These are phyloP conservation scores for Phania funesta DNA, from an alignment of 2,888 invertebrate genomes.

Conservation along the genomic window DNA sequence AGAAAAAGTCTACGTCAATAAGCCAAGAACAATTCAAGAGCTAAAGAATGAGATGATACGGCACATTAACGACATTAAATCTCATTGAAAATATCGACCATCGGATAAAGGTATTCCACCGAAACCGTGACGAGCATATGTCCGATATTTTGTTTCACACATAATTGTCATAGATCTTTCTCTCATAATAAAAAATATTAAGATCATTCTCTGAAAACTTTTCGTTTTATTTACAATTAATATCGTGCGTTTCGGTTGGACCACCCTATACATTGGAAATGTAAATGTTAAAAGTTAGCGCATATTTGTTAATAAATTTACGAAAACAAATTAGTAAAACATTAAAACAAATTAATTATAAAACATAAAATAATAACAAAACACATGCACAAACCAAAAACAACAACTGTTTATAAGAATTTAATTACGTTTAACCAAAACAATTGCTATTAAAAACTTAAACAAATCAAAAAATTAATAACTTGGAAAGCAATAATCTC, in stretches of 20 bases:
- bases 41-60: too few species aligned
- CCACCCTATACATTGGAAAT: not conserved
- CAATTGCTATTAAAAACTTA: not conserved
- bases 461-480: constrained; percentile 18
- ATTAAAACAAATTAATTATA: constrained; percentile 2
- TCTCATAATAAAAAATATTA: too few species aligned
- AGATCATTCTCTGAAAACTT: too few species aligned
- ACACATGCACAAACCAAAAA: constrained; percentile 60
- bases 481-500: constrained; percentile 10
- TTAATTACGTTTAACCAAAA: not conserved
- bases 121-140: too few species aligned
- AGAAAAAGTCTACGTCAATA: too few species aligned
- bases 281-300: not conserved
- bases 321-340: constrained; percentile 1
- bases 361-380: constrained; percentile 20
- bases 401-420: constrained; percentile 53
- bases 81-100: too few species aligned
- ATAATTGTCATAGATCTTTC: too few species aligned
- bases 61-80: too few species aligned
- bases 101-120: too few species aligned
- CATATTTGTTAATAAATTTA: not conserved
- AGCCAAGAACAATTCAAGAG: too few species aligned
- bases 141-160: too few species aligned
- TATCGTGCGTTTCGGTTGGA: not conserved
- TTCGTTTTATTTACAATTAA: not conserved